Evolutionary conservation across 2,888 invertebrate genomes (phyloP), one percentile per base, ranked within the genome.

Genomic region (Mesorhabditis sp.): DNA sequence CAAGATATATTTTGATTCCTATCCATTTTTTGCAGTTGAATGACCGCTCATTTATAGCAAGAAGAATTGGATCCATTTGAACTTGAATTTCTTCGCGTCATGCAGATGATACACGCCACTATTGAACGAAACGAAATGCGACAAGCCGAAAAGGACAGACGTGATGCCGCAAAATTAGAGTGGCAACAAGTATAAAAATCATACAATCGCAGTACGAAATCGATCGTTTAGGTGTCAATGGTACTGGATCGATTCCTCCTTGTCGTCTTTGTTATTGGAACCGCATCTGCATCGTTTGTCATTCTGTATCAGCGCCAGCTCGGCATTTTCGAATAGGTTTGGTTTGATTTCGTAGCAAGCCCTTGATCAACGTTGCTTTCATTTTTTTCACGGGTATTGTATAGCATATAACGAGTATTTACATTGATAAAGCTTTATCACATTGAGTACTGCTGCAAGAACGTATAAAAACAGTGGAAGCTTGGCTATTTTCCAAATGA

Each of bases 91-190:
- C 87, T 88, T 70, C 90, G 89, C 78, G 92, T 90, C 83, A 90
- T 90, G 87, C 91, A 89, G 80, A 90, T 90, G 85, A 90, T 92
- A 45, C 90, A 91, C 85, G 89, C 90, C 75, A 92, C 92, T 4
- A 91, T 93, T 72, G 93, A 93, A 80, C 71, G 83, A 64, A 83
- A 83, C 67, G 83, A 83, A 65, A 90, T 91, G 82, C 89, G 93
- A 4, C 89, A 92, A 5, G 90, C 90, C 0, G 92, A 92, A 80
- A 92, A 91, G 86, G 92, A 93, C 84, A 89, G 91, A 67, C 89
- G 91, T 68, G 93, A 93, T 82, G 89, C 91, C 66, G 91, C 92
- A 72, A 92, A 92, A 83, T 87, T 92, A 69, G 93, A 94, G 86
- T 94, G 93, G 93, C 92, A 91, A 80, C 90, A 90, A 82, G 86